A percentile compares a stretch with the other conserved stretches of the same genome.
These are phyloP conservation scores for Oncorhynchus tshawytscha DNA, from an alignment of 2,113 vertebrate genomes.

Conservation along the genomic window DNA sequence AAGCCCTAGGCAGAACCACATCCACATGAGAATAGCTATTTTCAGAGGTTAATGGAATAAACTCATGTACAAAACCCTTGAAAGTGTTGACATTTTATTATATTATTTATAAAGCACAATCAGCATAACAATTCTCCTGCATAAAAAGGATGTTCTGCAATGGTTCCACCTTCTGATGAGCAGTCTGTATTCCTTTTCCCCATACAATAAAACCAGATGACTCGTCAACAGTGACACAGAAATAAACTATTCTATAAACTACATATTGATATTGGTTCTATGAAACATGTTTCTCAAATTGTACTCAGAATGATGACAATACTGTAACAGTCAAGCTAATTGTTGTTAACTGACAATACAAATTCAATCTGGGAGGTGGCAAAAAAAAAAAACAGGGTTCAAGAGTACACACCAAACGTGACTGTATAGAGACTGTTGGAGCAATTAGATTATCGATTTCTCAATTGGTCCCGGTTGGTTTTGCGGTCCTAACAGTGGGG, in stretches of 20 bases:
- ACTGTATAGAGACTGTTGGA: neutral
- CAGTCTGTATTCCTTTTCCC: neutral
- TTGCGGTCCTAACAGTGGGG: neutral
- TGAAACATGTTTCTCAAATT: neutral
- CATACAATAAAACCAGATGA: neutral
- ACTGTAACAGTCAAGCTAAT: neutral
- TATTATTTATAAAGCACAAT: conserved; percentile 4
- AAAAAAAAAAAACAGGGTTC: neutral
- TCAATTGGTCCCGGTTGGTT: too few relatives aligned
- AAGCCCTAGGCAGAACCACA: neutral
- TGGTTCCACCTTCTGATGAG: neutral
- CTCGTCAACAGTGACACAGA: neutral
- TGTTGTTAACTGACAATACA: neutral
- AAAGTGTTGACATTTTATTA: conserved; percentile 1
- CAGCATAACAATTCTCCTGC: neutral
- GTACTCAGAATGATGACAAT: neutral
- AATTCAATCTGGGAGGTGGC: neutral
- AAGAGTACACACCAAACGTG: neutral
- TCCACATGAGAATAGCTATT: neutral
- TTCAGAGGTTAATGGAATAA: neutral
- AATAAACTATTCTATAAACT: neutral
- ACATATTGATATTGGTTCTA: neutral
- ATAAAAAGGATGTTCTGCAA: neutral
- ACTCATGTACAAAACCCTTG: neutral
- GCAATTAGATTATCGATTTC: neutral